Conservation (phyloP, 2,888 invertebrate species). For the Drosophila parthenogenetica region DNA sequence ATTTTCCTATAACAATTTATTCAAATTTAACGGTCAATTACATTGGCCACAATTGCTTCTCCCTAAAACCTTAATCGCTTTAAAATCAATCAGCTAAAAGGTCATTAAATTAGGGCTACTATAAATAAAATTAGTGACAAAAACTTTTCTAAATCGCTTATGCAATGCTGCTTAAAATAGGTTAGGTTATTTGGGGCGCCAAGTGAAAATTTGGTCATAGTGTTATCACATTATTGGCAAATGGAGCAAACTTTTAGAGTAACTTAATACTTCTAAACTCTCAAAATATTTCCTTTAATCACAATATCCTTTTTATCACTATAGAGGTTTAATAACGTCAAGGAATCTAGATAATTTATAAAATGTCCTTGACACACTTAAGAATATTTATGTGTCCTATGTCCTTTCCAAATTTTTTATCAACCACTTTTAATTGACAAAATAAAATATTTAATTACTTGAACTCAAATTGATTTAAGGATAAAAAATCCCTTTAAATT, state of each 20-base stretch:
- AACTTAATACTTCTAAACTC: neutral
- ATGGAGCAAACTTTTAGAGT: neutral
- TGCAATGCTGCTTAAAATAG: constrained; percentile 15
- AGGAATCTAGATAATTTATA: neutral
- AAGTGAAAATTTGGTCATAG: constrained; percentile 1
- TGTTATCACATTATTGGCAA: neutral
- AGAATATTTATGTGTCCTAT: neutral
- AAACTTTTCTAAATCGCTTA: constrained; percentile 2
- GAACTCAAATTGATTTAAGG: neutral
- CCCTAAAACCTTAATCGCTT: neutral
- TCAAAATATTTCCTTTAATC: neutral
- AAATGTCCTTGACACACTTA: neutral
- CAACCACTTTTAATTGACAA: neutral
- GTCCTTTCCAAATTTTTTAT: neutral
- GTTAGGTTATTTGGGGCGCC: constrained; percentile 19
- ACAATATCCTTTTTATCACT: no score
- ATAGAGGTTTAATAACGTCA: neutral
- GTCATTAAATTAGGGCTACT: constrained; percentile 19
- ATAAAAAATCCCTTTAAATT: neutral
- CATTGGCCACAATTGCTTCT: neutral
- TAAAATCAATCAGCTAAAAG: constrained; percentile 13
- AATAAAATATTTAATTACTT: neutral
- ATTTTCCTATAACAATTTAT: constrained; percentile 63
- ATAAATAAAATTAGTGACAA: constrained; percentile 2
- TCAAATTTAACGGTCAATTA: neutral